Evolutionary conservation across 1,140 invertebrate species (phyloP).

Genomic region (Globodera rostochiensis): DNA sequence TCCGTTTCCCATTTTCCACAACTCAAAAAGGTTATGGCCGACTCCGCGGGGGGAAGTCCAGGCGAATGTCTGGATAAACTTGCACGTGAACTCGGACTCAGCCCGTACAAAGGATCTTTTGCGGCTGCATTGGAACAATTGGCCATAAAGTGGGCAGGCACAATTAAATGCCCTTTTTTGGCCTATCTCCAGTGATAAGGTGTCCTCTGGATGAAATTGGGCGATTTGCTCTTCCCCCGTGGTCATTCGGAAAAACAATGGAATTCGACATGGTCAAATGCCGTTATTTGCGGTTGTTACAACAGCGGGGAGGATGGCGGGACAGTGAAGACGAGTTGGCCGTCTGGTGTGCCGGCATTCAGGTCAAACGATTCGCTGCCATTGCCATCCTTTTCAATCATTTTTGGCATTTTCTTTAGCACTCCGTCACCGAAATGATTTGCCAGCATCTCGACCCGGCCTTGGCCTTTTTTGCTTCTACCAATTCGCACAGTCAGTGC

Average conservation of each 20-base stretch:
- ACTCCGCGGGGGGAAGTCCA: slow-evolving; percentile 21
- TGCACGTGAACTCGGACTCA: slow-evolving; percentile 35
- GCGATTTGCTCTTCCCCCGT: not conserved
- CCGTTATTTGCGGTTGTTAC: slow-evolving; percentile 12
- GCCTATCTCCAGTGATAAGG: not conserved
- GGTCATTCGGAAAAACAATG: slow-evolving; percentile 11
- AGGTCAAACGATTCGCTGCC: not conserved
- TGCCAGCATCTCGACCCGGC: slow-evolving; percentile 8
- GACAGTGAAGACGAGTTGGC: not conserved
- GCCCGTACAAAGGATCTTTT: slow-evolving; percentile 28
- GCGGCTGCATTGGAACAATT: slow-evolving; percentile 8
- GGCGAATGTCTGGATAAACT: slow-evolving; percentile 45
- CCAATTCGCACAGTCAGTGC: not conserved
- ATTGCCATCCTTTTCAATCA: no score
- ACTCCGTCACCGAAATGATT: slow-evolving; percentile 13
- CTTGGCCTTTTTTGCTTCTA: slow-evolving; percentile 20
- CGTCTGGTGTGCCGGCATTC: slow-evolving; percentile 18
- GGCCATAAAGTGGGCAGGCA: not conserved
- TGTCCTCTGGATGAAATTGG: not conserved
- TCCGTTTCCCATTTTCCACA: not conserved
- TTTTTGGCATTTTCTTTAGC: not conserved
- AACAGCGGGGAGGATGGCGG: not conserved
- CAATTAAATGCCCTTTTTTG: not conserved
- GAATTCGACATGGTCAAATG: slow-evolving; percentile 18
- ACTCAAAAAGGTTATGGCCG: slow-evolving; percentile 29